Evolutionary conservation across 2,113 vertebrate genomes (phyloP), one percentile per base, ranked within the genome.

Genomic region (Theristicus caerulescens): DNA sequence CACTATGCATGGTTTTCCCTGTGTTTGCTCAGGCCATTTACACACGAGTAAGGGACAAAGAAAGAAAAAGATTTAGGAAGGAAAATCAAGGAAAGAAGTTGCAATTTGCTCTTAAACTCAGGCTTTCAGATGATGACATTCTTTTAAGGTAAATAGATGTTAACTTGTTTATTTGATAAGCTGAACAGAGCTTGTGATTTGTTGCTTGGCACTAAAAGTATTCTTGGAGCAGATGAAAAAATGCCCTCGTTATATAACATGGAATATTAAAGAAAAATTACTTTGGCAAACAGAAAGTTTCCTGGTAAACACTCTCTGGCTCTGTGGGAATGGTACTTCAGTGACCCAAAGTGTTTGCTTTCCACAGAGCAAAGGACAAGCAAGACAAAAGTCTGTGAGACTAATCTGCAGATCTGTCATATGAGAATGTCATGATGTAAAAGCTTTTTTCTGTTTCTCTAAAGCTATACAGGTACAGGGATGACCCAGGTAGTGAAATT

Each of bases 231-330:
- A 49, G 24, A 24, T 74, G 55, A 83, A 96, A 88, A 94, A 94
- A 62, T 44, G 12, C 9, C 21, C 29, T 87, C 32, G 32, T 69
- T 82, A 27, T 76, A 71, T 61, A 79, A 49, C 13, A 54, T 19
- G 40, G 65, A 89, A 76, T 95, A 69, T 21, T 66, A 64, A 64
- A 82, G 81, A 89, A 87, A 86, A 91, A 91, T 74, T 66, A 65
- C 46, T 85, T 87, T 70, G 66, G 29, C 78, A 94, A 95, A 87
- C 4, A 42, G 9, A 79, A 87, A 22, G 26, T 87, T 96, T 97
- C 96, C 94, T 94, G 95, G 77, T 57, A 96, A 96, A 96, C 38
- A 89, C 52, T 64, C 22, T 62, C 26, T 58, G 52, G 18, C 32
- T 66, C 38, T 51, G 16, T 76, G 36, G 77, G 93, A 82, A 84